These are phyloP conservation scores for Drosophila ambigua DNA, from an alignment of 1,140 invertebrate genomes.

Conservation along the genomic window DNA sequence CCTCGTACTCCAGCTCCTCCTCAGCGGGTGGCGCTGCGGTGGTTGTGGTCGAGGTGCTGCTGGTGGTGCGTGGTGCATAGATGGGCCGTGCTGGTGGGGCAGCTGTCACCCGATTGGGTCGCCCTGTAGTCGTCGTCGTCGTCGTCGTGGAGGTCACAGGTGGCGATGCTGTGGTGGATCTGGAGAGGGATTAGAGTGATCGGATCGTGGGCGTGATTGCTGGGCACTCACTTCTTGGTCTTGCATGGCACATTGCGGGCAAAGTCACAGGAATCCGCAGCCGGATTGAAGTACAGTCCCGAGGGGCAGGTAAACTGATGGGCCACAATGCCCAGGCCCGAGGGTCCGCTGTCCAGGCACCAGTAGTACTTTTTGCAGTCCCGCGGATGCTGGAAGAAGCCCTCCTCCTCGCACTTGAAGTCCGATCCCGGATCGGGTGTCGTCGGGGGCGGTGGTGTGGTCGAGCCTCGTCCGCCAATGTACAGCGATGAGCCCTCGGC, in stretches of 20 bases:
- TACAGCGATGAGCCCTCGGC: slow-evolving; percentile 83
- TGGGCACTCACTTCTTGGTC: slow-evolving; percentile 85
- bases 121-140: slow-evolving; percentile 70
- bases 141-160: slow-evolving; percentile 84
- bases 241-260: slow-evolving; percentile 93
- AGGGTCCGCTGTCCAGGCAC: slow-evolving; percentile 95
- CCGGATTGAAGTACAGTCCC: slow-evolving; percentile 95
- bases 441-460: slow-evolving; percentile 94
- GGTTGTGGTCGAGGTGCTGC: slow-evolving; percentile 83
- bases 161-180: slow-evolving; percentile 83
- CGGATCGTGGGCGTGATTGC: not conserved
- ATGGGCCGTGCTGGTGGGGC: slow-evolving; percentile 59
- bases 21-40: slow-evolving; percentile 75
- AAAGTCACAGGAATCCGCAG: slow-evolving; percentile 96
- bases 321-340: slow-evolving; percentile 94
- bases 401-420: slow-evolving; percentile 96
- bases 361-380: slow-evolving; percentile 98
- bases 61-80: slow-evolving; percentile 79
- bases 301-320: slow-evolving; percentile 97
- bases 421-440: slow-evolving; percentile 95
- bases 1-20: slow-evolving; percentile 88
- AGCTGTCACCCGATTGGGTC: slow-evolving; percentile 68
- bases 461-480: slow-evolving; percentile 85
- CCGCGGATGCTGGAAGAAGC: slow-evolving; percentile 95
- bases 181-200: slow-evolving; percentile 68